These are phyloP conservation scores for Seira sanloemensis DNA, from an alignment of 2,888 invertebrate genomes.

Conservation along the genomic window DNA sequence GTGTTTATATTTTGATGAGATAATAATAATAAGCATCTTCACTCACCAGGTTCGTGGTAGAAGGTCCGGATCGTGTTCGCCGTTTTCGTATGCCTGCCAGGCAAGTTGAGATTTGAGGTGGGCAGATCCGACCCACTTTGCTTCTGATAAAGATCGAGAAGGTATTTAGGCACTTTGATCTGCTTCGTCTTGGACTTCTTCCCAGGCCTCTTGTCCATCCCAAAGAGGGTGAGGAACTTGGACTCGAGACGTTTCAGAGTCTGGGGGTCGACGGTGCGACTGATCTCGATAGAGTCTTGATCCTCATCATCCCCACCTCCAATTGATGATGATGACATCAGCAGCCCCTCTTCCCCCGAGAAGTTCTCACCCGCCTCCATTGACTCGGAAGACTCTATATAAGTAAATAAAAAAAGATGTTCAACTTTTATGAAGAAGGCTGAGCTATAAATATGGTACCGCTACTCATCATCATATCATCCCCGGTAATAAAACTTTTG, in stretches of 20 bases:
- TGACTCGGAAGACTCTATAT: slow-evolving; percentile 44
- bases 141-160: slow-evolving; percentile 83
- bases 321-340: too few relatives aligned
- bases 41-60: slow-evolving; percentile 84
- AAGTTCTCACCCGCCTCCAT: slow-evolving; percentile 35
- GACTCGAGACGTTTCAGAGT: slow-evolving; percentile 72
- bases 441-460: slow-evolving; percentile 3
- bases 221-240: slow-evolving; percentile 71
- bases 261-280: slow-evolving; percentile 69
- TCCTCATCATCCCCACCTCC: slow-evolving; percentile 2
- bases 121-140: slow-evolving; percentile 82
- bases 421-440: neutral
- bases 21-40: too few relatives aligned
- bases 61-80: slow-evolving; percentile 92
- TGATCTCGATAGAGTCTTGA: slow-evolving; percentile 47
- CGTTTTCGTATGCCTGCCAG: slow-evolving; percentile 83
- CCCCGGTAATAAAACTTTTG: neutral
- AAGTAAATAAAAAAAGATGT: neutral
- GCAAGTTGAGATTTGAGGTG: slow-evolving; percentile 82
- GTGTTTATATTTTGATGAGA: too few relatives aligned
- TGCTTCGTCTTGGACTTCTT: slow-evolving; percentile 42
- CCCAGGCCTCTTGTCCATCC: slow-evolving; percentile 70
- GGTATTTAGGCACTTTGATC: slow-evolving; percentile 71
- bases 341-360: slow-evolving; percentile 32
- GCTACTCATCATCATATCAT: neutral